A percentile compares a stretch with the other conserved stretches of the same genome.
Evolutionary conservation across 2,797 vertebrate genomes (phyloP).

Genomic region (Gallirallus australis): DNA sequence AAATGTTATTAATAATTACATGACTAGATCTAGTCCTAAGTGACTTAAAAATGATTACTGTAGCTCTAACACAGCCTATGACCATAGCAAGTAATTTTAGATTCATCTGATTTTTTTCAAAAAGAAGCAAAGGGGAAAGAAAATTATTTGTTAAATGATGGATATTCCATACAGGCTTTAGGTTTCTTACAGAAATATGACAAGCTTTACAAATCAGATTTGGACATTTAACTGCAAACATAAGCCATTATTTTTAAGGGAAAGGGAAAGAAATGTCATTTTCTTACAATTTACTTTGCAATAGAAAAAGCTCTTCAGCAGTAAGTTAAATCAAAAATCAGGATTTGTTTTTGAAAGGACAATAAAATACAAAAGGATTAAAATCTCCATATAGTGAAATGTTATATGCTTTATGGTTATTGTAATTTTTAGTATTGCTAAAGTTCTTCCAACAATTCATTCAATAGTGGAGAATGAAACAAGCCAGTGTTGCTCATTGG

Average conservation of each 20-base stretch:
- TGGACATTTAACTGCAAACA: neutral
- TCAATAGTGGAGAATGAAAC: neutral
- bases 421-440: neutral
- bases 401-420: neutral
- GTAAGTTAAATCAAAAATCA: neutral
- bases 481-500: neutral
- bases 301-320: neutral
- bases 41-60: neutral
- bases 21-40: neutral
- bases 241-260: neutral
- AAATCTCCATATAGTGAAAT: neutral
- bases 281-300: neutral
- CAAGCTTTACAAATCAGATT: neutral
- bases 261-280: neutral
- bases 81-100: neutral
- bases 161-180: neutral
- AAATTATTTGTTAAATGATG: neutral
- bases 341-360: neutral
- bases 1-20: neutral
- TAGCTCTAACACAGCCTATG: neutral
- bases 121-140: neutral
- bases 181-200: neutral
- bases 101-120: neutral
- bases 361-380: neutral
- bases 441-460: neutral